phyloP scores from a whole-genome alignment of 2,888 invertebrate genomes.

The Thalpophila matura region DNA sequence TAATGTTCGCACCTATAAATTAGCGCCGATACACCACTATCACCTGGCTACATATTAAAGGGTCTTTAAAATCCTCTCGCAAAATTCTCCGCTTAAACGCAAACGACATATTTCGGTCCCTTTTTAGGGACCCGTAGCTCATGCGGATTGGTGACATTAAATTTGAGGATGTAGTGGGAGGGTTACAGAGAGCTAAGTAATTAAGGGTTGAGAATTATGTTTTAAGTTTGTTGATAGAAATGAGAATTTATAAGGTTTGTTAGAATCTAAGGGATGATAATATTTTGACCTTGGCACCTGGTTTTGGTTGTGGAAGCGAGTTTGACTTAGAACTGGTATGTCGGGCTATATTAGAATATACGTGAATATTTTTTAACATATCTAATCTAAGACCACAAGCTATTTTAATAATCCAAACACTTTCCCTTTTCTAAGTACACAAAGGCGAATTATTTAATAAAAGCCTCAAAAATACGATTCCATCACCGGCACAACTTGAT shows the following conservation, averaged over 20 bases:
- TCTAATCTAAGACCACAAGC: no score
- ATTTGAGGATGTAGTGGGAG: constrained; percentile 38
- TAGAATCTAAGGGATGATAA: constrained; percentile 20
- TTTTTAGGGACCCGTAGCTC: constrained; percentile 57
- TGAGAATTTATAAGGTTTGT: constrained; percentile 44
- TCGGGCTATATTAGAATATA: no score
- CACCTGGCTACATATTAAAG: constrained; percentile 61
- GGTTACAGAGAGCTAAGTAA: constrained; percentile 40
- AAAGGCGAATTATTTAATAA: no score
- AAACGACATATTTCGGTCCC: constrained; percentile 65
- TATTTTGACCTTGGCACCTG: constrained; percentile 15
- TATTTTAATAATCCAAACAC: no score
- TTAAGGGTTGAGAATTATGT: constrained; percentile 43
- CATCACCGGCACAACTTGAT: constrained; percentile 28
- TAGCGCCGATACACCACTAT: constrained; percentile 62
- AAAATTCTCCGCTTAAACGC: constrained; percentile 61
- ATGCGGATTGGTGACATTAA: constrained; percentile 61
- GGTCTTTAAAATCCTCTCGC: constrained; percentile 62
- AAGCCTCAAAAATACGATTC: constrained; percentile 21
- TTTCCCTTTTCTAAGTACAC: no score
- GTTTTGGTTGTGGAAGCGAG: not conserved
- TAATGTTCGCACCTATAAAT: constrained; percentile 65
- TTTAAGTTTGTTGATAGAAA: constrained; percentile 50
- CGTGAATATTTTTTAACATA: no score
- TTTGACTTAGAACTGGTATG: no score